Base-by-base conservation (phyloP, 2,113 vertebrate species). In the Dunckerocampus dactyliophorus region DNA sequence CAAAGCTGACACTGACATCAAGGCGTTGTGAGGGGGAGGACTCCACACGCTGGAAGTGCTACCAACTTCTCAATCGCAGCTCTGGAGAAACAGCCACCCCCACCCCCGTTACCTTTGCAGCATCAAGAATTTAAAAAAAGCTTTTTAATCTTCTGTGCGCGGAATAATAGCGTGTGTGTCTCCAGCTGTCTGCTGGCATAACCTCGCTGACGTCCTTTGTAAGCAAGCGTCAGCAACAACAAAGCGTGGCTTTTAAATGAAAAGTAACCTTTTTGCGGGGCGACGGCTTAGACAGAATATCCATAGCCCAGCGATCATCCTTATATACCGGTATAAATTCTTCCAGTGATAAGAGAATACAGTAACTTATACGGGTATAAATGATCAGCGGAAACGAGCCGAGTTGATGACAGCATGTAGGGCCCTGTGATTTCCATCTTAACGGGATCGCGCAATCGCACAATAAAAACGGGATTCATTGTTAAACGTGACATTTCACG, bases 1-100 rank as follows among this genome's bases (percentile, higher is more conserved):
- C 82, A 79, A 81, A 82, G 74, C 59, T 79, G 85, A 88, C 78
- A 83, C 57, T 86, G 77, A 85, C 86, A 86, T 90, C 86, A 90
- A 60, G 66, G 69, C 73, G 69, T 59, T 68, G 70, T 66, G 82
- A 82, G 72, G 77, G 48, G 73, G 80, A 74, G 78, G 81, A 82
- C 66, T 72, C 57, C 13, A 74, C 51, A 14, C 65, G 79, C 69
- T 59, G 75, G 62, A 82, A 81, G 72, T 72, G 78, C 69, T 79
- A 81, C 71, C 82, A 86, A 81, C 73, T 79, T 84, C 67, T 71
- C 76, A 80, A 80, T 81, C 68, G 57, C 59, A 51, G 67, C 79
- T 76, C 59, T 69, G 69, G 86, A 85, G 78, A 71, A 72, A 71
- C 75, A n/a, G n/a, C n/a, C n/a, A n/a, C 22, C 73, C 62, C 68